A percentile compares a stretch with the other conserved stretches of the same genome.
phyloP scores from a whole-genome alignment of 2,888 invertebrate genomes.

The Aphrophora alni region DNA sequence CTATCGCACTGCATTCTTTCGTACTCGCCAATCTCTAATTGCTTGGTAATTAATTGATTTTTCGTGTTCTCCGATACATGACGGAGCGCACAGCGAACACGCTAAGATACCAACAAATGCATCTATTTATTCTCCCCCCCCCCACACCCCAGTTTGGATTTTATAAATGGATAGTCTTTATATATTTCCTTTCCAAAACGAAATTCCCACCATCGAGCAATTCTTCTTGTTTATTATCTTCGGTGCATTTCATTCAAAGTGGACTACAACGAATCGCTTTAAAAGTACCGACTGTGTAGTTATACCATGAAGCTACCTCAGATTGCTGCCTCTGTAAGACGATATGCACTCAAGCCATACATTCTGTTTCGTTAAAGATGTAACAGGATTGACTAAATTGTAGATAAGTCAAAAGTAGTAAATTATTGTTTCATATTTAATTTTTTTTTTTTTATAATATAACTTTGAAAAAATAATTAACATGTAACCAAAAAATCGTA shows the following conservation, averaged over 20 bases:
- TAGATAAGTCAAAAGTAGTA: too few relatives aligned
- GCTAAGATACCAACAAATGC: slow-evolving; percentile 34
- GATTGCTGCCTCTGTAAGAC: too few relatives aligned
- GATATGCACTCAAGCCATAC: neutral
- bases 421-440: too few relatives aligned
- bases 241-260: slow-evolving; percentile 2
- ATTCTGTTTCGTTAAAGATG: too few relatives aligned
- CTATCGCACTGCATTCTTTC: slow-evolving; percentile 13
- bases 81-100: slow-evolving; percentile 9
- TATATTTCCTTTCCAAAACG: slow-evolving; percentile 20
- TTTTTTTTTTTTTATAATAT: too few relatives aligned
- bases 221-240: neutral
- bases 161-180: slow-evolving; percentile 9
- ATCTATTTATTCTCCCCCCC: slow-evolving; percentile 28
- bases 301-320: neutral
- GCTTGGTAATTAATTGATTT: slow-evolving; percentile 43
- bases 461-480: too few relatives aligned
- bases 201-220: slow-evolving; percentile 22
- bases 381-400: too few relatives aligned
- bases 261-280: neutral
- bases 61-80: slow-evolving; percentile 38
- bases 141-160: slow-evolving; percentile 20
- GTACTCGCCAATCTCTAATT: slow-evolving; percentile 37
- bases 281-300: neutral
- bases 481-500: too few relatives aligned